These are phyloP conservation scores for Erinaceus europaeus DNA, from an alignment of 2,113 vertebrate genomes.

Conservation along the genomic window DNA sequence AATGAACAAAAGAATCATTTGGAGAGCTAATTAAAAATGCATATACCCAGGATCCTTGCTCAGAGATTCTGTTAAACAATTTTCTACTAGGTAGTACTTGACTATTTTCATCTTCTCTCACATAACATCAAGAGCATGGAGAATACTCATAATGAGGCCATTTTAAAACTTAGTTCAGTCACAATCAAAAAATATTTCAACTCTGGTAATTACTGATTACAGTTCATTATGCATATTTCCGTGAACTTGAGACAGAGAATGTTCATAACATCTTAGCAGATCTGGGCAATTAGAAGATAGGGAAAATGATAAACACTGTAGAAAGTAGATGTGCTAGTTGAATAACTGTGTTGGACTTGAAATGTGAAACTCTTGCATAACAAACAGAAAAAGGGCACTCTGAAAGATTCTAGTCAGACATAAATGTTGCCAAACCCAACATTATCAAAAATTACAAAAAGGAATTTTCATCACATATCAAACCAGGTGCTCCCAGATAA, in stretches of 20 bases:
- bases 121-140: background rate
- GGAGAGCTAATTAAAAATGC: background rate
- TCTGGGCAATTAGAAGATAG: background rate
- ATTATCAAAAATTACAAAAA: background rate
- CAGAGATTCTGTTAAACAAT: background rate
- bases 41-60: background rate
- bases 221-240: background rate
- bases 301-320: background rate
- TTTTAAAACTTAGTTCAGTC: background rate
- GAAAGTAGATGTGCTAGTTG: background rate
- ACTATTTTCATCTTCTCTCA: background rate
- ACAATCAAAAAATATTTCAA: background rate
- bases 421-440: background rate
- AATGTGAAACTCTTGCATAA: background rate
- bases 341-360: background rate
- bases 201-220: background rate
- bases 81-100: background rate
- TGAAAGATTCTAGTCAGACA: background rate
- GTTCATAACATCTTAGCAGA: background rate
- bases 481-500: background rate
- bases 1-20: background rate
- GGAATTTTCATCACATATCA: background rate
- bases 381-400: background rate
- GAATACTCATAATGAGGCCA: background rate
- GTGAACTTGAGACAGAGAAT: background rate